These are phyloP conservation scores for Orthonychiurus folsomi DNA, from an alignment of 2,888 invertebrate genomes.

Conservation along the genomic window DNA sequence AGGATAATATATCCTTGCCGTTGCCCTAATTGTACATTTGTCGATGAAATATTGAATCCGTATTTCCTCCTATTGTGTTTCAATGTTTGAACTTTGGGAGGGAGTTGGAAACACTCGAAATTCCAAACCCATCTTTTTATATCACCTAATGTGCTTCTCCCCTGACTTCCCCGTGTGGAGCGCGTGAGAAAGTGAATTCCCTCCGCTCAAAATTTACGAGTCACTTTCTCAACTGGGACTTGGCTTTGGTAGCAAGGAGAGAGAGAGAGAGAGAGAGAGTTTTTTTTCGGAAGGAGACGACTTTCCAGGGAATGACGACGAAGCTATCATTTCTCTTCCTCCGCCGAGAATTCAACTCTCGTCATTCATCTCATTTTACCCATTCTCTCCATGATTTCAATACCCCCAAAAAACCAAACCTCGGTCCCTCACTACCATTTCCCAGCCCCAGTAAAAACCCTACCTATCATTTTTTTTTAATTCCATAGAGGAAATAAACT, in stretches of 20 bases:
- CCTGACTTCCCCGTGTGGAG: conserved; percentile 9
- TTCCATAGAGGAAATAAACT: conserved; percentile 14
- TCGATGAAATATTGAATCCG: conserved; percentile 18
- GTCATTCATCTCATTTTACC: conserved; percentile 16
- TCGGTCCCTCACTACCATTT: not conserved
- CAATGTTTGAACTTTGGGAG: conserved; percentile 8
- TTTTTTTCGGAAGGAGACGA: conserved; percentile 4
- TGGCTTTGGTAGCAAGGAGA: not conserved
- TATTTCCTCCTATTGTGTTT: conserved; percentile 13
- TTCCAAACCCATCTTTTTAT: conserved; percentile 13
- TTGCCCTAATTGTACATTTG: conserved; percentile 20
- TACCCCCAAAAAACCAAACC: conserved; percentile 6
- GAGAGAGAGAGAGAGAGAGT: conserved; percentile 3
- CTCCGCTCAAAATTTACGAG: conserved; percentile 14
- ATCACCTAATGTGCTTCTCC: conserved; percentile 7
- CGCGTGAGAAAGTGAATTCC: conserved; percentile 1
- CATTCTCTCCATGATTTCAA: conserved; percentile 19
- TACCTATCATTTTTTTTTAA: conserved; percentile 16
- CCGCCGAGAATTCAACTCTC: conserved; percentile 12
- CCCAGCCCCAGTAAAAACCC: not conserved
- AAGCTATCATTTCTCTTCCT: not conserved
- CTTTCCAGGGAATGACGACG: not conserved
- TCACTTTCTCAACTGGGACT: conserved; percentile 14
- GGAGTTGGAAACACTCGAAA: conserved; percentile 8
- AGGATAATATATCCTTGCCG: conserved; percentile 21